Conservation (phyloP, 2,113 vertebrate species). For the Chaetorhynchus papuensis region DNA sequence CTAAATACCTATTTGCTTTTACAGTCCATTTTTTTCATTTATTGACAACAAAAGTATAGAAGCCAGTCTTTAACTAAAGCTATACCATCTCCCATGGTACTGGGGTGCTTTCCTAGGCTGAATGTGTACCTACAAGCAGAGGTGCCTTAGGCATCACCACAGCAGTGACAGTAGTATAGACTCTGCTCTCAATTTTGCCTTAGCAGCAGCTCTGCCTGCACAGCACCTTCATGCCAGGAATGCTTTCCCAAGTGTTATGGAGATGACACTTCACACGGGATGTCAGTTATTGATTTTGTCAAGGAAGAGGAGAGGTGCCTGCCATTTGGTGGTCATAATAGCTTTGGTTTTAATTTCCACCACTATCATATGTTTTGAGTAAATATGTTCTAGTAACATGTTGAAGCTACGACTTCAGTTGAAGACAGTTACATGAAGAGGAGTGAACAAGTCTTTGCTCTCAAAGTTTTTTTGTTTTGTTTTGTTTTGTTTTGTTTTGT, state of each 20-base stretch:
- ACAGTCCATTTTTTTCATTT: not conserved
- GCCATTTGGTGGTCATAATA: not conserved
- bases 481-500: not conserved
- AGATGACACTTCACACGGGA: not conserved
- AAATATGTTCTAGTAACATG: not conserved
- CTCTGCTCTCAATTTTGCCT: not conserved
- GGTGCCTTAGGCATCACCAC: not conserved
- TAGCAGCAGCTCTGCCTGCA: not conserved
- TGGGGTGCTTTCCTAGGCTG: not conserved
- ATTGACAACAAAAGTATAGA: not conserved
- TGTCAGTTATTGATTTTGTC: not conserved
- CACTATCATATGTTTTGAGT: not conserved
- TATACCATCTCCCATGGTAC: not conserved
- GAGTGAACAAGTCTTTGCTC: not conserved
- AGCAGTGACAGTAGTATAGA: rapidly evolving
- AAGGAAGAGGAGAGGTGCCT: not conserved
- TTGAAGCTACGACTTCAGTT: not conserved
- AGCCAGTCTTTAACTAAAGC: not conserved
- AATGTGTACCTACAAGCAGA: not conserved
- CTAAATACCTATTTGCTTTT: not conserved
- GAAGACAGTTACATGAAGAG: not conserved
- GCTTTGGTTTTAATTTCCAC: not conserved
- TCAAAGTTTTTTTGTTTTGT: not conserved
- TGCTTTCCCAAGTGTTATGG: not conserved
- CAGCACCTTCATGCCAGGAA: not conserved